These are phyloP conservation scores for Brenthis daphne DNA, from an alignment of 2,888 invertebrate species.

Conservation along the genomic window DNA sequence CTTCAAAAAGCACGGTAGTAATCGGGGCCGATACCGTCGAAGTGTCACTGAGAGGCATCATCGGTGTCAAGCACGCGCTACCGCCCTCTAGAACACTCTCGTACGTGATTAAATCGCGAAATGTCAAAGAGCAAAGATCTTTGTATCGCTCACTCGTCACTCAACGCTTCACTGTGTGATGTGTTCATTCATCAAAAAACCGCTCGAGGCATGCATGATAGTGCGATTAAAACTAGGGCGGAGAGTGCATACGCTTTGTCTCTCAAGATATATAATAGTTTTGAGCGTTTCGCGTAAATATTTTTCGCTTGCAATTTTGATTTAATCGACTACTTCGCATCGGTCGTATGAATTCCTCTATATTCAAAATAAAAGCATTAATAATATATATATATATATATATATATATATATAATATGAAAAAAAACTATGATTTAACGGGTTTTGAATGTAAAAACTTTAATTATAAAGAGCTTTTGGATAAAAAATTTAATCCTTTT, in stretches of 20 bases:
- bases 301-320: neutral
- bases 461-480: too few relatives aligned
- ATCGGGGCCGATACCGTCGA: constrained; percentile 52
- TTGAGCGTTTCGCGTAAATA: neutral
- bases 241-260: constrained; percentile 38
- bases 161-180: constrained; percentile 63
- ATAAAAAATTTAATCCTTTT: too few relatives aligned
- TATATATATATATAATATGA: too few relatives aligned
- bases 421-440: too few relatives aligned
- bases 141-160: constrained; percentile 64
- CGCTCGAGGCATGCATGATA: constrained; percentile 52
- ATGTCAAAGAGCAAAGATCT: constrained; percentile 82
- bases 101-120: constrained; percentile 80
- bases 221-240: constrained; percentile 41
- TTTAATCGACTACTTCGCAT: neutral
- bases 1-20: constrained; percentile 41
- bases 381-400: too few relatives aligned
- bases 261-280: constrained; percentile 21
- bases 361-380: too few relatives aligned
- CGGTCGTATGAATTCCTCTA: too few relatives aligned
- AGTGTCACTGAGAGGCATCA: constrained; percentile 68
- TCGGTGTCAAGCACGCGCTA: constrained; percentile 72
- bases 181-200: constrained; percentile 73
- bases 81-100: constrained; percentile 60
- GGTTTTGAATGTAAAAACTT: too few relatives aligned